Evolutionary conservation across 2,888 invertebrate species (phyloP), one percentile per base, ranked within the genome.

Genomic region (Temnothorax rugatulus): DNA sequence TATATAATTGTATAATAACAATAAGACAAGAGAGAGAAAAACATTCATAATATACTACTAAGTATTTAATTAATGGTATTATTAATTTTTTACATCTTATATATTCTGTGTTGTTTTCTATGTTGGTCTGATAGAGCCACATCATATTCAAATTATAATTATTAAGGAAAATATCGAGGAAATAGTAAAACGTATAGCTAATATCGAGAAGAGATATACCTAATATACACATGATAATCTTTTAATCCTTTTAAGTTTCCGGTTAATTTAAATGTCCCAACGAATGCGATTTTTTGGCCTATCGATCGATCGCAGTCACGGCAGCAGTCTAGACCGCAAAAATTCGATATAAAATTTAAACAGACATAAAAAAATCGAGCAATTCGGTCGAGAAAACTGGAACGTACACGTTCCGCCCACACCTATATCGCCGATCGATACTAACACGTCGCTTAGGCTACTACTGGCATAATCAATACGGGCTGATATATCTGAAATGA

Each of bases 341-440:
- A 81, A 59, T 81, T 71, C 25, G 18, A 34, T 59, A 2, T 25
- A 38, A 81, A 59, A 71, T 47, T 79, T 29, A 82, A 84, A 86
- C 21, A 75, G 66, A 68, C 69, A 15, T 47, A 2, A 50, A 76
- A 47, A 75, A 68, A 84, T 83, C 66, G 52, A 82, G 82, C 76
- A 64, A 88, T 85, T 84, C 85, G 85, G 87, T 85, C 86, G 88
- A 77, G 86, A 87, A 88, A 91, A 90, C 84, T 91, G 86, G 90
- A 91, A 90, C 87, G 89, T 82, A 76, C 84, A 85, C 90, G 85
- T 90, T 89, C 90, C 85, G 84, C 89, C 88, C 84, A 89, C 90
- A 86, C 87, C 88, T 90, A 88, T 89, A 89, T 88, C 87, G 82
- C 50, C 89, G 89, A 90, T 92, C 92, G 90, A 92, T 91, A 90